These are phyloP conservation scores for Datnioides undecimradiatus DNA, from an alignment of 2,113 vertebrate species.

Conservation along the genomic window DNA sequence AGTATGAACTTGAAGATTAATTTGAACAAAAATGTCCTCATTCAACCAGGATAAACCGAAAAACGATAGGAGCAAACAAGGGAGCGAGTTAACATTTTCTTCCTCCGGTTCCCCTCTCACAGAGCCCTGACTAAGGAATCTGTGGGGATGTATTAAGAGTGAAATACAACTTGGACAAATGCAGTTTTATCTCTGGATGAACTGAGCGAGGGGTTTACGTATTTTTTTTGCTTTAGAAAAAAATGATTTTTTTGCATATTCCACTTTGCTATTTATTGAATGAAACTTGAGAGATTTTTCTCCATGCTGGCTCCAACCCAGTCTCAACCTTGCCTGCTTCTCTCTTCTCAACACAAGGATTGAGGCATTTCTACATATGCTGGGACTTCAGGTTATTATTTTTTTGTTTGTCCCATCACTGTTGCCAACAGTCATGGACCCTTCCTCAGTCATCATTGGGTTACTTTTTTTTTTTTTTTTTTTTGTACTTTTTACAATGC, in stretches of 20 bases:
- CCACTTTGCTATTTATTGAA: slow-evolving; percentile 81
- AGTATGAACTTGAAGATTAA: slow-evolving; percentile 16
- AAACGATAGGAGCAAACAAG: neutral
- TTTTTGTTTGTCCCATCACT: slow-evolving; percentile 58
- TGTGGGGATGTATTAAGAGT: slow-evolving; percentile 64
- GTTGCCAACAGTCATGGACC: slow-evolving; percentile 76
- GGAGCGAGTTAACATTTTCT: slow-evolving; percentile 3
- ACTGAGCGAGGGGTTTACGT: slow-evolving; percentile 63
- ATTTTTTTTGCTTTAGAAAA: slow-evolving; percentile 70
- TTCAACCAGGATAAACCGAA: slow-evolving; percentile 38
- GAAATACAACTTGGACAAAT: slow-evolving; percentile 66
- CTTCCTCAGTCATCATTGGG: slow-evolving; percentile 52
- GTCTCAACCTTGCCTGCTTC: slow-evolving; percentile 71
- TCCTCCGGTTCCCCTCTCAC: slow-evolving; percentile 11
- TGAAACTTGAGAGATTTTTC: slow-evolving; percentile 80
- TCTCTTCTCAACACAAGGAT: slow-evolving; percentile 71
- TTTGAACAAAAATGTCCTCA: slow-evolving; percentile 45
- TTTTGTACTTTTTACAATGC: slow-evolving; percentile 58
- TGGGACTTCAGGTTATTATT: slow-evolving; percentile 71
- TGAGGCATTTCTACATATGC: slow-evolving; percentile 68
- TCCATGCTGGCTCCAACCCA: slow-evolving; percentile 75
- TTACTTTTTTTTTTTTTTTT: slow-evolving; percentile 27
- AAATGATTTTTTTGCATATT: slow-evolving; percentile 66
- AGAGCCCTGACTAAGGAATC: slow-evolving; percentile 34
- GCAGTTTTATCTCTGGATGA: slow-evolving; percentile 63